Evolutionary conservation across 2,888 invertebrate genomes (phyloP).

Genomic region (Pardosa pseudoannulata): DNA sequence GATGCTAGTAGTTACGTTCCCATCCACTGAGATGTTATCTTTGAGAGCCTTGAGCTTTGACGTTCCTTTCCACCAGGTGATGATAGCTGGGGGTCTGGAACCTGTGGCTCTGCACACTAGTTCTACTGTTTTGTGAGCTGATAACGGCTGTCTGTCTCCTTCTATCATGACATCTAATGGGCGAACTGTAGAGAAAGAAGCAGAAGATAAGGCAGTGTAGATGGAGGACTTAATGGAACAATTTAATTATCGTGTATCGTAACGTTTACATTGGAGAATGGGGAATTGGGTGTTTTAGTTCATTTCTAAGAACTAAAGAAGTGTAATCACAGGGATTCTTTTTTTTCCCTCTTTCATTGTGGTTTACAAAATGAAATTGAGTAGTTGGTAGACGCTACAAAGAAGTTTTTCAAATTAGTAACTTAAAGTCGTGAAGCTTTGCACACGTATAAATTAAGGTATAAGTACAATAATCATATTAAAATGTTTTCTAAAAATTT

Average conservation of each 20-base stretch:
- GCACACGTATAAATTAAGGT: no score
- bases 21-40: conserved; percentile 74
- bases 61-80: conserved; percentile 92
- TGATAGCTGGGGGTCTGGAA: conserved; percentile 80
- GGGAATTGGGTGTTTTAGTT: no score
- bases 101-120: conserved; percentile 68
- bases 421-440: no score
- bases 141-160: conserved; percentile 67
- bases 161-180: conserved; percentile 70
- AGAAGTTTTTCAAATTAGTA: no score
- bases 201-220: not conserved
- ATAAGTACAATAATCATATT: no score
- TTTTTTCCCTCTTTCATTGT: no score
- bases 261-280: no score
- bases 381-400: no score
- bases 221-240: not conserved
- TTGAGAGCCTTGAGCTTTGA: conserved; percentile 82
- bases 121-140: conserved; percentile 67
- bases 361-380: no score
- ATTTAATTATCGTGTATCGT: not conserved
- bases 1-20: conserved; percentile 74
- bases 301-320: no score
- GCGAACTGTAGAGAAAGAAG: conserved; percentile 51
- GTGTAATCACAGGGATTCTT: no score
- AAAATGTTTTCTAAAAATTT: no score